Percentiles rank a stretch among this genome's conserved stretches.
Evolutionary conservation across 2,888 invertebrate species (phyloP).

Genomic region (Cosmia trapezina): DNA sequence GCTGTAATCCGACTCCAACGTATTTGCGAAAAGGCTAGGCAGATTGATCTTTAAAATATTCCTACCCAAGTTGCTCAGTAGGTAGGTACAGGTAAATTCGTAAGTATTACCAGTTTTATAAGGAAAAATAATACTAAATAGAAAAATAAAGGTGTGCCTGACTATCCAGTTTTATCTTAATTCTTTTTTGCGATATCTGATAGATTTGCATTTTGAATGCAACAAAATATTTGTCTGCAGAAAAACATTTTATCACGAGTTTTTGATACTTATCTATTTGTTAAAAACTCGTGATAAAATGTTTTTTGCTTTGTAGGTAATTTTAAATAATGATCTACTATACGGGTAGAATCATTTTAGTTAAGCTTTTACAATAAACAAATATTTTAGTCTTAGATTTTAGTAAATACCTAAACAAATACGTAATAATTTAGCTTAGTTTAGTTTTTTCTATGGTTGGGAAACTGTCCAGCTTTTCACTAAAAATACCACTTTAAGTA

Average conservation of each 20-base stretch:
- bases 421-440: neutral
- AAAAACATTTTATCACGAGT: neutral
- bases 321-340: neutral
- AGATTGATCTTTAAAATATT: neutral
- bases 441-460: neutral
- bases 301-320: too few relatives aligned
- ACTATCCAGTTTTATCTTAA: constrained; percentile 6
- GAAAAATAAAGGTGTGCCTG: neutral
- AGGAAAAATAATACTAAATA: neutral
- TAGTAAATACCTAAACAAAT: neutral
- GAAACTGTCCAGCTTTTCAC: neutral
- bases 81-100: neutral
- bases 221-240: neutral
- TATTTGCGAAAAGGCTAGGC: too few relatives aligned
- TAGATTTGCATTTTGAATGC: neutral
- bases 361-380: neutral
- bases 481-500: neutral
- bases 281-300: too few relatives aligned
- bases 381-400: too few relatives aligned
- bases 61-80: neutral
- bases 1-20: too few relatives aligned
- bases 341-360: neutral
- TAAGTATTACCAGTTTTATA: neutral
- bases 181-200: neutral
- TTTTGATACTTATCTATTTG: neutral